Evolutionary conservation across 1,140 invertebrate species (phyloP), one percentile per base, ranked within the genome.

Genomic region (Diabrotica undecimpunctata): DNA sequence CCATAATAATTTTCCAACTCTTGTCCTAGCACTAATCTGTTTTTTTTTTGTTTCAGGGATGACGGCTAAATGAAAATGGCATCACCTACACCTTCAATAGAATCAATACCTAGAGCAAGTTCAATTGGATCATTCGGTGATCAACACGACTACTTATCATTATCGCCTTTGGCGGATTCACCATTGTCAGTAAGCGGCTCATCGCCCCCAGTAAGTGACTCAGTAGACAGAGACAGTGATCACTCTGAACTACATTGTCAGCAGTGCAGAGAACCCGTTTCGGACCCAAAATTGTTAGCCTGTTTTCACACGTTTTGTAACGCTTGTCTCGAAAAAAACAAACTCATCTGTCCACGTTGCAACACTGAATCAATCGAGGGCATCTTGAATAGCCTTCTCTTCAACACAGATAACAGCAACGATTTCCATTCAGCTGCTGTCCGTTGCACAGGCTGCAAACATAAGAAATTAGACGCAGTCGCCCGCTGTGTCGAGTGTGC

Each of bases 401-500:
- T 88, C 77, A 86, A 85, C 35, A 84, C 83, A 59, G 82, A 76
- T 64, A 82, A 70, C 58, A 65, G 51, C 36, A 61, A 67, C 39
- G 50, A 64, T 80, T 72, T 62, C 37, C 79, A 84, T 73, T 79
- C 74, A 5, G 77, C 84, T 71, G 79, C 75, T 7, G 85, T 88
- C 50, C 87, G 88, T 72, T 95, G 92, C 80, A 94, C 92, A 61
- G 90, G 90, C 75, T 95, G 93, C 83, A 93, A 95, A 78, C 91
- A 89, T 41, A 91, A 88, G 75, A 90, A 93, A 78, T 87, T 89
- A 5, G 89, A 90, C 85, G 92, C 92, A 12, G 90, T 94, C 70
- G 92, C 92, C 66, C 89, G 92, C 72, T 98, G 96, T 81, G 90
- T 94, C 75, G 95, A 98, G 78, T 99, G 96, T 81, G 90, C 90